These are phyloP conservation scores for Torymus auratus DNA, from an alignment of 2,888 invertebrate genomes.

Conservation along the genomic window DNA sequence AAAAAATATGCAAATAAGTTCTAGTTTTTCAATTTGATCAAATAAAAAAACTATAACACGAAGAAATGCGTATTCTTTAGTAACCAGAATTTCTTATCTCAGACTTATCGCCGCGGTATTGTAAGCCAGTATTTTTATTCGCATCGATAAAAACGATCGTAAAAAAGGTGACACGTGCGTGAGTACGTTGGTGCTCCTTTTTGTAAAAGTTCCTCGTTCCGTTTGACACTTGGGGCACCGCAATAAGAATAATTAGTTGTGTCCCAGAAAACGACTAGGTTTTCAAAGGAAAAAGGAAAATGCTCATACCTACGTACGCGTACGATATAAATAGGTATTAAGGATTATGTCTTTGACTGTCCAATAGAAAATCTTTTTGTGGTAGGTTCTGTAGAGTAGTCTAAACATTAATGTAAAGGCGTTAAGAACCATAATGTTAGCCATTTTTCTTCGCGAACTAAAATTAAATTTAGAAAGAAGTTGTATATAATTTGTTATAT, in stretches of 20 bases:
- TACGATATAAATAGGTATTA: slow-evolving; percentile 26
- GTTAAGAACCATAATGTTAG: slow-evolving; percentile 40
- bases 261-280: slow-evolving; percentile 30
- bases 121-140: slow-evolving; percentile 53
- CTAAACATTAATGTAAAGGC: slow-evolving; percentile 50
- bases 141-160: slow-evolving; percentile 24
- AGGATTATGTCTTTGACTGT: slow-evolving; percentile 36
- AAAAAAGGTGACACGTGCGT: neutral
- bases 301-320: slow-evolving; percentile 55
- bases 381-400: slow-evolving; percentile 50
- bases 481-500: slow-evolving; percentile 46
- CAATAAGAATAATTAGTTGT: slow-evolving; percentile 44
- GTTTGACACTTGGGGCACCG: slow-evolving; percentile 46
- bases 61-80: slow-evolving; percentile 26
- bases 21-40: no score
- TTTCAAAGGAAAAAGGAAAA: slow-evolving; percentile 46
- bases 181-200: slow-evolving; percentile 43
- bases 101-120: slow-evolving; percentile 37
- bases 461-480: slow-evolving; percentile 16
- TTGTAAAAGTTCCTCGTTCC: slow-evolving; percentile 54
- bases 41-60: neutral
- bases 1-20: no score
- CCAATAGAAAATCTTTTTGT: slow-evolving; percentile 52
- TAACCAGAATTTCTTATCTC: slow-evolving; percentile 32
- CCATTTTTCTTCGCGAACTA: slow-evolving; percentile 17